Conservation (phyloP, 2,888 invertebrate species). For the Cepaea hortensis region DNA sequence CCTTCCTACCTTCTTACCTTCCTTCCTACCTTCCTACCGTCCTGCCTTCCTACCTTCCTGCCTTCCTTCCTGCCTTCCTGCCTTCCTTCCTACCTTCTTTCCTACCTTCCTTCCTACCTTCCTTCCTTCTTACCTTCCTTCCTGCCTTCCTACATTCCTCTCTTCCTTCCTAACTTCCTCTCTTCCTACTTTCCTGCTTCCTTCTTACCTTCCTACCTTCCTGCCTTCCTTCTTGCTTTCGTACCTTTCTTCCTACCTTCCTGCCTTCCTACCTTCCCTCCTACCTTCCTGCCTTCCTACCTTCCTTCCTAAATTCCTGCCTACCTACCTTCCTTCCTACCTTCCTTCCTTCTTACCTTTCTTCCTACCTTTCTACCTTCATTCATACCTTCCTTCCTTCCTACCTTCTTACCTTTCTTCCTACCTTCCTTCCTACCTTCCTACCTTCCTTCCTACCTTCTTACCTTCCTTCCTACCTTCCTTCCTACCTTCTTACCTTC, state of each 20-base stretch:
- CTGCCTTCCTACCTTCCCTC: not conserved
- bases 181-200: not conserved
- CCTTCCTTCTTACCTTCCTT: not conserved
- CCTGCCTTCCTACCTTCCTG: not conserved
- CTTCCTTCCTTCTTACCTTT: not conserved
- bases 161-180: not conserved
- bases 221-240: not conserved
- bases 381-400: too few relatives aligned
- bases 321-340: not conserved
- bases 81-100: not conserved
- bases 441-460: too few relatives aligned
- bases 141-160: not conserved
- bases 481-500: too few relatives aligned
- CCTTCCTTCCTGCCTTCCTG: not conserved
- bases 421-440: too few relatives aligned
- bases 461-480: too few relatives aligned
- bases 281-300: not conserved
- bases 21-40: slow-evolving; percentile 14
- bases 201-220: not conserved
- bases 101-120: not conserved
- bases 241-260: not conserved
- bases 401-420: too few relatives aligned
- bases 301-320: not conserved
- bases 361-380: too few relatives aligned
- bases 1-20: not conserved